These are phyloP conservation scores for Saturnia pavonia DNA, from an alignment of 2,888 invertebrate genomes.

Conservation along the genomic window DNA sequence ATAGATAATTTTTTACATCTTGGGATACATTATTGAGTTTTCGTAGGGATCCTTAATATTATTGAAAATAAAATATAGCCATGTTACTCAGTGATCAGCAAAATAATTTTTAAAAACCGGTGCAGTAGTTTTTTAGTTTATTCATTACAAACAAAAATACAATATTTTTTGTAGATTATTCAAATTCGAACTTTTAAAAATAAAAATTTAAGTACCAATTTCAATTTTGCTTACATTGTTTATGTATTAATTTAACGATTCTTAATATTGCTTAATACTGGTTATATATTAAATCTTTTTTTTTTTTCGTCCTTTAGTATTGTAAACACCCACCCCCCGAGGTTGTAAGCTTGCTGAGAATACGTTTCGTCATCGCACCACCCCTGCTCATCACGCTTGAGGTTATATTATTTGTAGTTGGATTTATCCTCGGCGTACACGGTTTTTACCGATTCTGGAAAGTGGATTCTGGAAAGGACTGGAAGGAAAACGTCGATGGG, in stretches of 20 bases:
- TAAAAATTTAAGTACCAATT: too few relatives aligned
- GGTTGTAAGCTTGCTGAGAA: constrained; percentile 64
- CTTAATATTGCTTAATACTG: too few relatives aligned
- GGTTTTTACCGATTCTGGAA: constrained; percentile 60
- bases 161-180: too few relatives aligned
- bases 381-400: constrained; percentile 70
- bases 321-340: constrained; percentile 66
- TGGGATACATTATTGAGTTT: too few relatives aligned
- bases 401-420: constrained; percentile 68
- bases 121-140: too few relatives aligned
- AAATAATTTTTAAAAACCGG: too few relatives aligned
- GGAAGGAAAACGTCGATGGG: neutral
- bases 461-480: neutral
- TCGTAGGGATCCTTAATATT: too few relatives aligned
- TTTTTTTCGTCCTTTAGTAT: constrained; percentile 46
- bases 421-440: constrained; percentile 67
- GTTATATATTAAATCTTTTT: neutral
- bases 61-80: too few relatives aligned
- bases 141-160: too few relatives aligned
- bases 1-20: too few relatives aligned
- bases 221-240: neutral
- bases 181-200: too few relatives aligned
- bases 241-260: neutral
- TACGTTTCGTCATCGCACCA: constrained; percentile 78
- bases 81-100: too few relatives aligned